phyloP scores from a whole-genome alignment of 2,113 vertebrate genomes.

The Nothobranchius kuhntae region DNA sequence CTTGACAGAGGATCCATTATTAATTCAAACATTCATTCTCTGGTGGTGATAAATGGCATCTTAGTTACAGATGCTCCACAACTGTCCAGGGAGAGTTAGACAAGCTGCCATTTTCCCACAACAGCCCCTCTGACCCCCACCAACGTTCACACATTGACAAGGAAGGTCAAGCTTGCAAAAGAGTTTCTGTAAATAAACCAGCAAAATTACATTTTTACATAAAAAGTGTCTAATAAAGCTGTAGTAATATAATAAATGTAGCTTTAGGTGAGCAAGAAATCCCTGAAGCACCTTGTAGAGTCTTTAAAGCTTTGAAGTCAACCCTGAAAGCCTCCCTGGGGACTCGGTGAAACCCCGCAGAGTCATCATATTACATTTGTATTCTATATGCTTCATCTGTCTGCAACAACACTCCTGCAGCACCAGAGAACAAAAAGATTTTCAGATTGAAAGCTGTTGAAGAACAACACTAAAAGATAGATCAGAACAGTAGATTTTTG shows the following conservation, averaged over 20 bases:
- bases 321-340: conserved; percentile 34
- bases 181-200: too few species aligned
- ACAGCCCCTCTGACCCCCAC: too few species aligned
- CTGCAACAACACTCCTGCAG: conserved; percentile 12
- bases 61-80: too few species aligned
- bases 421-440: conserved; percentile 43
- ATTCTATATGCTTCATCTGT: conserved; percentile 34
- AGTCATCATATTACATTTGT: conserved; percentile 29
- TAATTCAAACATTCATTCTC: too few species aligned
- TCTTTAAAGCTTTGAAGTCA: conserved; percentile 18
- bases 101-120: too few species aligned
- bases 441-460: conserved; percentile 54
- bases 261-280: conserved; percentile 12
- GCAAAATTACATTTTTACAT: too few species aligned
- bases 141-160: too few species aligned
- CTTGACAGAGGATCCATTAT: too few species aligned
- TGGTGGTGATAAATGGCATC: too few species aligned
- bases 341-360: conserved; percentile 11
- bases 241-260: not conserved
- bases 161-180: too few species aligned
- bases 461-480: conserved; percentile 46
- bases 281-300: conserved; percentile 6
- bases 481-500: conserved; percentile 44
- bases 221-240: too few species aligned
- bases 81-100: too few species aligned